phyloP scores from a whole-genome alignment of 2,113 vertebrate species.

The Promerops cafer region DNA sequence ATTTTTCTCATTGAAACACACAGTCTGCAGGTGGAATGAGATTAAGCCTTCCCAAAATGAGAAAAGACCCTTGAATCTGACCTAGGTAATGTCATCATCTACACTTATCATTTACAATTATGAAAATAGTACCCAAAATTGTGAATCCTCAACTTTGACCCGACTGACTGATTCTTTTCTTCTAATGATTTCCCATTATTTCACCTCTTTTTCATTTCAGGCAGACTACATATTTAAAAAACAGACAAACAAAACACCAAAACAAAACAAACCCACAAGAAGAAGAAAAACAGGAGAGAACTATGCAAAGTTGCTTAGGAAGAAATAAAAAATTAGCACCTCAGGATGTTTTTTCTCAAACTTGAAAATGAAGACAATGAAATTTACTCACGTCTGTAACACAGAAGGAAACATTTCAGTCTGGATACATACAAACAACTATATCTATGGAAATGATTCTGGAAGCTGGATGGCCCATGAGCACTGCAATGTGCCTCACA shows the following conservation, averaged over 20 bases:
- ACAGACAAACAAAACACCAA: background rate
- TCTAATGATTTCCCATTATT: background rate
- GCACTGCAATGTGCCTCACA: background rate
- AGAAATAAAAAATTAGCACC: background rate
- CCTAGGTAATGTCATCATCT: background rate
- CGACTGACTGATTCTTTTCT: background rate
- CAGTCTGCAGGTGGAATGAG: background rate
- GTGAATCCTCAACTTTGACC: background rate
- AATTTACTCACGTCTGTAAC: background rate
- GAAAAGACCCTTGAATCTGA: background rate
- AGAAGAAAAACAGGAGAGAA: background rate
- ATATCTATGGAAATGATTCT: background rate
- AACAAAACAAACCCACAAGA: background rate
- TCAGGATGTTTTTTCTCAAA: background rate
- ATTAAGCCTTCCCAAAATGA: background rate
- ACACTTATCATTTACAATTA: background rate
- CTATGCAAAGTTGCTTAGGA: background rate
- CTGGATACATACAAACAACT: background rate
- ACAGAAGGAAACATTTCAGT: background rate
- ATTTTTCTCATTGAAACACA: background rate
- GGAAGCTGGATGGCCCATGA: fast-evolving
- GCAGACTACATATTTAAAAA: background rate
- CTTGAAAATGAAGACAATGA: background rate
- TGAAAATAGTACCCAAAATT: background rate
- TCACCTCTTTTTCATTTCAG: background rate